phyloP scores from a whole-genome alignment of 2,113 vertebrate genomes.

The Trogon melanurus region DNA sequence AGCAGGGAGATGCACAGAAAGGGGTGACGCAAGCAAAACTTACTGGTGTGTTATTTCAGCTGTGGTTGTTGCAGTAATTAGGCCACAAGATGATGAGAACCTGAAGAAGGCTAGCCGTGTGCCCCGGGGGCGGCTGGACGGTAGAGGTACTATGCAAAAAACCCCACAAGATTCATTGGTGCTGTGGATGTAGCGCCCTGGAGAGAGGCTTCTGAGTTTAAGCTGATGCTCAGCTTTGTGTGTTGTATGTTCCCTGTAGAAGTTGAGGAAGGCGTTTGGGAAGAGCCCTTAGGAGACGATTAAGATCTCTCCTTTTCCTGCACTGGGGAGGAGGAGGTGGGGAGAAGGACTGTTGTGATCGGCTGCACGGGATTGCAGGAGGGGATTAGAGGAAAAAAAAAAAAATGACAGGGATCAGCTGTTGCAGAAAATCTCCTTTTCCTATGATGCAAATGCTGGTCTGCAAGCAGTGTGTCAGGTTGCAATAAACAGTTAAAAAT shows the following conservation, averaged over 20 bases:
- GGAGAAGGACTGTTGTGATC: background rate
- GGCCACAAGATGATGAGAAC: background rate
- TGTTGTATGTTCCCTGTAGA: accelerated
- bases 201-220: background rate
- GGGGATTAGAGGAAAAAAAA: background rate
- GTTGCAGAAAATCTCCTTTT: background rate
- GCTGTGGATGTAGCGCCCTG: background rate
- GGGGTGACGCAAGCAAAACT: background rate
- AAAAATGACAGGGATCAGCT: background rate
- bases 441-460: background rate
- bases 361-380: background rate
- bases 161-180: background rate
- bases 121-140: background rate
- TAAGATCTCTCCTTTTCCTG: background rate
- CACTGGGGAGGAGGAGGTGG: background rate
- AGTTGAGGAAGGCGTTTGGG: background rate
- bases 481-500: background rate
- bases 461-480: background rate
- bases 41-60: background rate
- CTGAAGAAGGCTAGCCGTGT: background rate
- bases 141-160: background rate
- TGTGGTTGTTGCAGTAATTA: background rate
- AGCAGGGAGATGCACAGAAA: background rate
- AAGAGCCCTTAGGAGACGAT: background rate
- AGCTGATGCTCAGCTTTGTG: background rate